Evolutionary conservation across 2,113 vertebrate genomes (phyloP), one percentile per base, ranked within the genome.

Genomic region (Cynocephalus volans): DNA sequence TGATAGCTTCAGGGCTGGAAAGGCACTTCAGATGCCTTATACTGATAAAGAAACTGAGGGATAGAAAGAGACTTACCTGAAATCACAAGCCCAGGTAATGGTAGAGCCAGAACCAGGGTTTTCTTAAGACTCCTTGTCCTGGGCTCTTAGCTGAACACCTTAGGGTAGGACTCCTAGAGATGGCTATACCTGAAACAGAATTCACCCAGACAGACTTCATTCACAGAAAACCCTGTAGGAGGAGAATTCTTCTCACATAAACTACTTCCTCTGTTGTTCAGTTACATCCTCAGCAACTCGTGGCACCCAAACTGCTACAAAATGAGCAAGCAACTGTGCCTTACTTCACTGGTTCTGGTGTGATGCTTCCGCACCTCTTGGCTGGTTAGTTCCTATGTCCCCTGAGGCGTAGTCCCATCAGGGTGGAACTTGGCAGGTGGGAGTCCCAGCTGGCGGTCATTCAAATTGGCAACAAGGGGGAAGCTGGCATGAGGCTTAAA

Each of bases 401-500:
- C 75, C 72, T 72, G 48, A 93, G 93, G 83, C 50, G 72, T 2
- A 84, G 45, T 76, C 83, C 65, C 69, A 86, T 88, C 36, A 88
- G 70, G 92, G 76, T 95, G 89, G 92, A 50, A 92, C 85, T 96
- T 97, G 82, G 93, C 94, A 93, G 67, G 60, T 85, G 67, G 41
- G 36, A 93, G 36, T 85, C 52, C 58, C 75, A 95, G 83, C 48
- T 90, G 92, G 83, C 93, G 2, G 23, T 77, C 48, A 94, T 50
- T 90, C 72, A 83, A 96, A 54, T 28, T 97, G 96, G 96, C 97
- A 97, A 83, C 82, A 91, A 72, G 60, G 41, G 69, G 93, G 88
- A 98, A 97, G 83, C 96, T 98, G 97, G 96, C 96, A 86, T 36
- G 45, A 58, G 12, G 58, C n/a, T 97, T 86, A 69, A 70, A 95